Conservation (phyloP, 2,113 vertebrate species). For the Mohoua ochrocephala region DNA sequence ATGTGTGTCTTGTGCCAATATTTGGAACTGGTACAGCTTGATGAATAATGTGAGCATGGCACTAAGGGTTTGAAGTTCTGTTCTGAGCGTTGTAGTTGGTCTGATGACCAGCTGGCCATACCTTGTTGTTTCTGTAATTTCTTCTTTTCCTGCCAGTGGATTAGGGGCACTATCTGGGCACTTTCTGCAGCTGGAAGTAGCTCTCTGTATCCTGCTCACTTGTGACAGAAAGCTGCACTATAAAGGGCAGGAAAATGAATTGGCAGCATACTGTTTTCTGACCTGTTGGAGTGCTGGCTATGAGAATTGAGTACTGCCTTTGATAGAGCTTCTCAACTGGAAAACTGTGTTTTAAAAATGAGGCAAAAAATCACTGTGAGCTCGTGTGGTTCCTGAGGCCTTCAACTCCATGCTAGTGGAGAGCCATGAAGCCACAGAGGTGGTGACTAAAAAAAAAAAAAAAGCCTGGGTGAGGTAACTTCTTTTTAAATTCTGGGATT, state of each 20-base stretch:
- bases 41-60: neutral
- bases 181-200: neutral
- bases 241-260: neutral
- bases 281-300: neutral
- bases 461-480: neutral
- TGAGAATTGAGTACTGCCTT: neutral
- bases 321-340: neutral
- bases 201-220: neutral
- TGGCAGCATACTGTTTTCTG: neutral
- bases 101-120: neutral
- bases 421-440: neutral
- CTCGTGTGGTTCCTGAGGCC: neutral
- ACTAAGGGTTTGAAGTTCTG: neutral
- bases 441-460: neutral
- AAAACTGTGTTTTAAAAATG: neutral
- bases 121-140: neutral
- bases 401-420: neutral
- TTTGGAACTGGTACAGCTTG: neutral
- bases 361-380: neutral
- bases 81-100: neutral
- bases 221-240: neutral
- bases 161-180: neutral
- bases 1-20: neutral
- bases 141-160: neutral
- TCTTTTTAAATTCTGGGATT: neutral